Conservation (phyloP, 1,140 invertebrate genomes). For the Pseudomyrmex sp. region DNA sequence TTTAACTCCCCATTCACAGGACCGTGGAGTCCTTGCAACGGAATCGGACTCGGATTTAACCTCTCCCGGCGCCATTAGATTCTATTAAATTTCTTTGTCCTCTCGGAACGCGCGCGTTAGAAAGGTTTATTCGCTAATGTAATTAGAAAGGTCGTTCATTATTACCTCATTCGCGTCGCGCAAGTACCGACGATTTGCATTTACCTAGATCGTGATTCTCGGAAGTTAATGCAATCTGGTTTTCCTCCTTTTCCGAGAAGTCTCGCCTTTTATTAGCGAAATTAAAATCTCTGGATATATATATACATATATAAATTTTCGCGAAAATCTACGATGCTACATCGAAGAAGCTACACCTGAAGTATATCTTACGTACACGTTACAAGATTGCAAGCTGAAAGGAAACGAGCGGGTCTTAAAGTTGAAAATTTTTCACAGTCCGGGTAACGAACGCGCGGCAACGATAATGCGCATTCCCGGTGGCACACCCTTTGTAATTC, state of each 20-base stretch:
- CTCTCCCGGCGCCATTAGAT: constrained; percentile 65
- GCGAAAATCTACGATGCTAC: too few species aligned
- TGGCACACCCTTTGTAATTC: neutral
- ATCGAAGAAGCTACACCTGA: too few species aligned
- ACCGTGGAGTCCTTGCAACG: constrained; percentile 64
- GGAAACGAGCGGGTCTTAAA: neutral
- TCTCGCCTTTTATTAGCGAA: neutral
- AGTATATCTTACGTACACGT: too few species aligned
- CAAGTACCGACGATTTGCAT: constrained; percentile 1
- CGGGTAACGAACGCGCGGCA: neutral
- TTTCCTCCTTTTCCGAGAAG: neutral
- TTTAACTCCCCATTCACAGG: constrained; percentile 71
- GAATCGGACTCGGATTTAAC: constrained; percentile 64
- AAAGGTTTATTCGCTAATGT: constrained; percentile 38
- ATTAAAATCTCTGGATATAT: too few species aligned
- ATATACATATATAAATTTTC: neutral
- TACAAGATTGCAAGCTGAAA: too few species aligned
- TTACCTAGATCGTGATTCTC: constrained; percentile 3
- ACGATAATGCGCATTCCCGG: neutral
- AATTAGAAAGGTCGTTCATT: constrained; percentile 60
- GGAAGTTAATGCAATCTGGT: constrained; percentile 3
- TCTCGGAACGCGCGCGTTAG: constrained; percentile 64
- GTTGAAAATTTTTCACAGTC: neutral
- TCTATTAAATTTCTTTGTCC: constrained; percentile 70
- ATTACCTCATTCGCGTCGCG: constrained; percentile 41